Conservation (phyloP, 2,113 vertebrate genomes). For the Carlito syrichta region DNA sequence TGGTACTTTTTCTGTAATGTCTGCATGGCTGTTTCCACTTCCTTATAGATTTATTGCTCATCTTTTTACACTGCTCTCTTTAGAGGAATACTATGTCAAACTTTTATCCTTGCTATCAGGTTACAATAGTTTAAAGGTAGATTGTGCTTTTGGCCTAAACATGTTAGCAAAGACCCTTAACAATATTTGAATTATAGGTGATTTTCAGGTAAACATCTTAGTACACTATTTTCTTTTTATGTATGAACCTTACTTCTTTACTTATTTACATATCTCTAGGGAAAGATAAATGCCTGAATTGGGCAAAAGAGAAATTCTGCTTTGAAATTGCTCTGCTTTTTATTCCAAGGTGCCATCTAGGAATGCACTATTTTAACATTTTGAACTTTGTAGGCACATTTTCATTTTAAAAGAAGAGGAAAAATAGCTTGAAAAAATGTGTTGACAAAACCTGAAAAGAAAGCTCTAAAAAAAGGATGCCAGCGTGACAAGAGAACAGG, state of each 20-base stretch:
- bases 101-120: constrained; percentile 43
- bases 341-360: constrained; percentile 51
- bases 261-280: constrained; percentile 53
- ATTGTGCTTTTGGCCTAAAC: constrained; percentile 59
- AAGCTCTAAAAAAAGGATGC: constrained; percentile 47
- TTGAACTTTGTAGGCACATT: constrained; percentile 60
- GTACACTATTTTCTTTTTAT: constrained; percentile 19
- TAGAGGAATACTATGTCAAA: constrained; percentile 55
- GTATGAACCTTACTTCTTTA: constrained; percentile 17
- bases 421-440: constrained; percentile 66
- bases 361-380: constrained; percentile 48
- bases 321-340: constrained; percentile 50
- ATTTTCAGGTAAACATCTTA: constrained; percentile 33
- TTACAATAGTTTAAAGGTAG: constrained; percentile 62
- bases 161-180: constrained; percentile 53
- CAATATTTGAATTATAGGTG: constrained; percentile 40
- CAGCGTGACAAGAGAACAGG: constrained; percentile 59
- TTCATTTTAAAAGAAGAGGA: constrained; percentile 54
- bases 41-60: constrained; percentile 57
- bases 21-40: constrained; percentile 36
- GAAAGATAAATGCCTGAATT: constrained; percentile 42
- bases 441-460: constrained; percentile 71
- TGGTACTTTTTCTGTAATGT: constrained; percentile 34
- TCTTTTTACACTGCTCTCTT: constrained; percentile 58
- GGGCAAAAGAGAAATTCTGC: constrained; percentile 53